Evolutionary conservation across 2,797 vertebrate genomes (phyloP), one percentile per base, ranked within the genome.

Genomic region (Masticophis lateralis): DNA sequence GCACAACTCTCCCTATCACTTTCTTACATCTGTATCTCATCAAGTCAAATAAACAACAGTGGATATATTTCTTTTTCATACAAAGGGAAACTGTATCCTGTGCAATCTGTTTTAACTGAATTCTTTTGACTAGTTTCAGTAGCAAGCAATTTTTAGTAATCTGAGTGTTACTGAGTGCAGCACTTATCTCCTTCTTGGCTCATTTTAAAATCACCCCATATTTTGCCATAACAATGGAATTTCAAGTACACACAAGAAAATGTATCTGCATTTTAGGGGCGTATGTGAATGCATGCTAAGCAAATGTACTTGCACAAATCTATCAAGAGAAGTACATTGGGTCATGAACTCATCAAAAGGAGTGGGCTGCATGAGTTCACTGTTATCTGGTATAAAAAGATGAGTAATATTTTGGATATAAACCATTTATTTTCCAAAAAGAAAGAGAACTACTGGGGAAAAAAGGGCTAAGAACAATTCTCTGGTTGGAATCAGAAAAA

Each of bases 21-120:
- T 74, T 22, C 28, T 92, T 57, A 61, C 13, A 92, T 51, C 22
- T 51, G 32, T 79, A 53, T 37, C 25, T 16, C 60, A 57, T n/a
- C 43, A 61, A 20, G 25, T 93, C 87, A 74, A 87, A 10, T 92
- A 95, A 91, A 93, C 43, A 95, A 87, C 2, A 66, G 32, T 7
- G 18, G 2, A 60, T 88, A 94, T 28, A 61, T 56, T 89, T 95
- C 9, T 63, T 94, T 92, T 4, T 10, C 18, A 0, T 11, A 74
- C 55, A 57, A 43, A 66, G 0, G 10, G 88, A 91, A 79, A 93
- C 18, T n/a, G 43, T 83, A 79, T 90, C 10, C 89, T 86, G 60
- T 91, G 91, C 89, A 92, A 89, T 13, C 56, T 90, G 28, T 69
- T 94, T 92, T 16, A n/a, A 87, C 27, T 74, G 32, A 86, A 91